phyloP scores from a whole-genome alignment of 2,888 invertebrate species.

The Agrotis segetum region DNA sequence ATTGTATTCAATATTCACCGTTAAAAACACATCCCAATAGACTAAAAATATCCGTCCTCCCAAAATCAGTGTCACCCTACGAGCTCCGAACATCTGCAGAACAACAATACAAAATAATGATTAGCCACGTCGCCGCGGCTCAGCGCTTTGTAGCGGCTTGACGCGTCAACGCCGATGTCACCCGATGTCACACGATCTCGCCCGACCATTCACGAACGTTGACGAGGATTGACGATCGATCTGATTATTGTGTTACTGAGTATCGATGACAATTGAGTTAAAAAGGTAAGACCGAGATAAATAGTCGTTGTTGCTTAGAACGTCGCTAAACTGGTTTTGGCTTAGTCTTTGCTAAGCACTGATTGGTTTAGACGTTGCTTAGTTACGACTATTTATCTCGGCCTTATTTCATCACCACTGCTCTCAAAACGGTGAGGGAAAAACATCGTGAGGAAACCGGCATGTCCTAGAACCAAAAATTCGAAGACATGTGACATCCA shows the following conservation, averaged over 20 bases:
- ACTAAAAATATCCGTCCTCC: neutral
- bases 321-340: too few relatives aligned
- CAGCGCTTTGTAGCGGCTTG: conserved; percentile 65
- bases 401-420: too few relatives aligned
- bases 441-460: too few relatives aligned
- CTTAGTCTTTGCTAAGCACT: too few relatives aligned
- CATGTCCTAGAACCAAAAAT: too few relatives aligned
- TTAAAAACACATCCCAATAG: neutral
- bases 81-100: conserved; percentile 76
- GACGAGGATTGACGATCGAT: conserved; percentile 61
- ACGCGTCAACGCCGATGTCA: conserved; percentile 63
- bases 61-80: conserved; percentile 67
- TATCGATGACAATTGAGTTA: conserved; percentile 35
- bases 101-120: conserved; percentile 85
- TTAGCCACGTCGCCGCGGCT: conserved; percentile 80
- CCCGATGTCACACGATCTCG: conserved; percentile 53
- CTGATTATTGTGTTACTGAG: conserved; percentile 49
- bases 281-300: neutral
- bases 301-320: too few relatives aligned
- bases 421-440: too few relatives aligned
- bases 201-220: conserved; percentile 40
- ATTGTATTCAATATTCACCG: neutral
- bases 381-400: too few relatives aligned
- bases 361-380: too few relatives aligned
- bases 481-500: too few relatives aligned